Evolutionary conservation across 2,888 invertebrate species (phyloP).

Genomic region (Limnephilus marmoratus): DNA sequence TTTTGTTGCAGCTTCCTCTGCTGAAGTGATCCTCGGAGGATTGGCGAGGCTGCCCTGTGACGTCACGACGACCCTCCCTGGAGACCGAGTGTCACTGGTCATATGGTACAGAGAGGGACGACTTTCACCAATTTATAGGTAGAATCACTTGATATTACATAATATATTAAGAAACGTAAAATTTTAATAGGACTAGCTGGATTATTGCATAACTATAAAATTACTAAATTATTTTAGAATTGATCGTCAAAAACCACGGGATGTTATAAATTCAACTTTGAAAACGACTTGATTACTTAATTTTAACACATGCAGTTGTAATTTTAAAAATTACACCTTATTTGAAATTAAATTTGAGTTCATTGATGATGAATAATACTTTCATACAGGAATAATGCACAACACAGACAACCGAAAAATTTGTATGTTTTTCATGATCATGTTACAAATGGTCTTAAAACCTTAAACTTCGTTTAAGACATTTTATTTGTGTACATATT

Average conservation of each 20-base stretch:
- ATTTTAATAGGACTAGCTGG: background rate
- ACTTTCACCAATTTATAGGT: conserved; percentile 80
- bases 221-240: background rate
- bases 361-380: too few species aligned
- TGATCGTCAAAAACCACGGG: background rate
- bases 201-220: too few species aligned
- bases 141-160: conserved; percentile 66
- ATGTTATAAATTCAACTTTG: too few species aligned
- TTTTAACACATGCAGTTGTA: too few species aligned
- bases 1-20: conserved; percentile 67
- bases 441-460: background rate
- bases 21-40: conserved; percentile 79
- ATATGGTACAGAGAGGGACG: conserved; percentile 81
- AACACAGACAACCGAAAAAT: too few species aligned
- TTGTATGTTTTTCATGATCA: too few species aligned
- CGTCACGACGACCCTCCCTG: conserved; percentile 76
- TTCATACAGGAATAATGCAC: too few species aligned
- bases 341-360: too few species aligned
- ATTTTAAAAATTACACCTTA: too few species aligned
- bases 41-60: conserved; percentile 80
- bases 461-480: too few species aligned
- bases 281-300: too few species aligned
- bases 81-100: conserved; percentile 79
- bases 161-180: background rate
- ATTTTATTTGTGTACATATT: too few species aligned